These are phyloP conservation scores for Euclidia mi DNA, from an alignment of 2,888 invertebrate species.

Conservation along the genomic window DNA sequence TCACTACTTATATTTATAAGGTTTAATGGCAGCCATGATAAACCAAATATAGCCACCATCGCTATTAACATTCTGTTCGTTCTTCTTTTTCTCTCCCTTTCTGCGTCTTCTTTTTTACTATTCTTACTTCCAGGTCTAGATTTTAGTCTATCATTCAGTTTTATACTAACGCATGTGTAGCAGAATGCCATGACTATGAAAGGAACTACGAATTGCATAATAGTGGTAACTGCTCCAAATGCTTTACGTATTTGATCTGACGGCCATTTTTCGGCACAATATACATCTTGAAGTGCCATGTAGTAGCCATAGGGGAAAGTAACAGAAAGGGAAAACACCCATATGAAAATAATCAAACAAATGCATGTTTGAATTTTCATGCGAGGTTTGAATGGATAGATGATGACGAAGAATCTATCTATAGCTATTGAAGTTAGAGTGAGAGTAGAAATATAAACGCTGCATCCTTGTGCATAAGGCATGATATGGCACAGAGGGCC, in stretches of 20 bases:
- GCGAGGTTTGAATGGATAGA: constrained; percentile 95
- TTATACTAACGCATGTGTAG: constrained; percentile 95
- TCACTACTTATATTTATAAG: constrained; percentile 94
- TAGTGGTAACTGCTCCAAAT: constrained; percentile 94
- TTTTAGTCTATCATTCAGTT: constrained; percentile 93
- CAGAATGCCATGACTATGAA: constrained; percentile 96
- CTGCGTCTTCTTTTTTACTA: constrained; percentile 94
- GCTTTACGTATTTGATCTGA: constrained; percentile 92
- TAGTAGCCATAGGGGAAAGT: constrained; percentile 96
- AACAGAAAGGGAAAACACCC: constrained; percentile 94
- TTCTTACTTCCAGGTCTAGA: constrained; percentile 94
- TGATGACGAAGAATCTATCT: constrained; percentile 97
- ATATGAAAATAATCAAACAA: constrained; percentile 94
- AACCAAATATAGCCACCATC: constrained; percentile 96
- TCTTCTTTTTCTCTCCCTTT: constrained; percentile 94
- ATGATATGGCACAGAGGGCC: constrained; percentile 95
- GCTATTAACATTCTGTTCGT: constrained; percentile 97
- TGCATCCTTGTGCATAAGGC: constrained; percentile 96
- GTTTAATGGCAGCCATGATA: constrained; percentile 96
- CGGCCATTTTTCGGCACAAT: constrained; percentile 95
- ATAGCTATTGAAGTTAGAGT: constrained; percentile 98
- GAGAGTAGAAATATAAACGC: constrained; percentile 97
- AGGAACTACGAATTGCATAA: constrained; percentile 96
- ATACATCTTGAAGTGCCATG: constrained; percentile 90
- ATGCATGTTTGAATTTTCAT: constrained; percentile 95